These are phyloP conservation scores for Nomada hirtipes DNA, from an alignment of 2,888 invertebrate species.

Conservation along the genomic window DNA sequence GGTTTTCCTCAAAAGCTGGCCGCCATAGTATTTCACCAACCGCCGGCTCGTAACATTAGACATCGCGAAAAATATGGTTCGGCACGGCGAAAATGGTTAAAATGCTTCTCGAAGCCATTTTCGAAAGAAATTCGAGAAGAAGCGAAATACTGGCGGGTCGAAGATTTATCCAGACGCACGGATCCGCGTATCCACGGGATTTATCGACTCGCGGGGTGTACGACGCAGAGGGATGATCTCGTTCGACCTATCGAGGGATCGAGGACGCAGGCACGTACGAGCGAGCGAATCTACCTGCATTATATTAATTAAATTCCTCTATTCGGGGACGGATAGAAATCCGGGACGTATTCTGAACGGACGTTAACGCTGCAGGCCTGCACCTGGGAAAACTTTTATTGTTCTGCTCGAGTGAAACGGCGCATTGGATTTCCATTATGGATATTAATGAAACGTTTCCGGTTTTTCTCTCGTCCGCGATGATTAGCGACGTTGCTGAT, in stretches of 20 bases:
- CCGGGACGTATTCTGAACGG: background rate
- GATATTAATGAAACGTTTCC: constrained; percentile 22
- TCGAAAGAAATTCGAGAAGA: no score
- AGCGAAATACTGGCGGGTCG: constrained; percentile 18
- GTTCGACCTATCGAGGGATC: constrained; percentile 29
- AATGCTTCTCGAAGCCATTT: no score
- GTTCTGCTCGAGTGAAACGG: background rate
- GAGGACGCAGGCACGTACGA: background rate
- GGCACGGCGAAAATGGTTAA: no score
- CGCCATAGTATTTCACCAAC: background rate
- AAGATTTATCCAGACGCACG: constrained; percentile 52
- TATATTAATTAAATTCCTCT: constrained; percentile 51
- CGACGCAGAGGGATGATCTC: constrained; percentile 22
- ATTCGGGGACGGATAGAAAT: background rate
- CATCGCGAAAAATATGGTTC: background rate
- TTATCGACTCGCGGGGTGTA: constrained; percentile 44
- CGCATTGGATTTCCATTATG: constrained; percentile 21
- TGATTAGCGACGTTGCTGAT: background rate
- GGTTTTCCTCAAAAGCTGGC: background rate
- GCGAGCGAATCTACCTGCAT: constrained; percentile 1
- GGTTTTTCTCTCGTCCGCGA: background rate
- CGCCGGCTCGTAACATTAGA: background rate
- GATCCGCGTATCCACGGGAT: constrained; percentile 36
- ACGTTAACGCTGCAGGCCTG: background rate
- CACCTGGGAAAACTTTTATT: background rate